Base-by-base conservation (phyloP, 2,797 vertebrate genomes). In the Crenichthys baileyi region DNA sequence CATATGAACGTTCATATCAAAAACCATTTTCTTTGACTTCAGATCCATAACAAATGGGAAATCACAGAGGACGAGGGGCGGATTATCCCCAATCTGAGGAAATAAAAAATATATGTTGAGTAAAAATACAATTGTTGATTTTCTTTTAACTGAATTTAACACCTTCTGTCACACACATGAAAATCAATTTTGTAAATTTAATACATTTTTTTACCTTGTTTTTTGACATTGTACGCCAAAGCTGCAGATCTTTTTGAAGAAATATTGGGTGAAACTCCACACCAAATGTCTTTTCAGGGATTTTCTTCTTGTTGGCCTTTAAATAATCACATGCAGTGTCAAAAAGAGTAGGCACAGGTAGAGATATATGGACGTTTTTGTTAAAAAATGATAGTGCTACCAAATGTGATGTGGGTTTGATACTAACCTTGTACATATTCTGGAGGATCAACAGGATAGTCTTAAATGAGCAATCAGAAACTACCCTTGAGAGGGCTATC, bases 41-140 rank as follows among this genome's bases (percentile, higher is more conserved):
- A 94, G 78, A 82, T 92, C 88, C 91, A 95, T 82, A 70, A 94
- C 24, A 80, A 91, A 92, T 15, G 88, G 82, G 31, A 90, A 92
- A 31, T 44, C 70, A 70, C 82, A 89, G 7, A 94, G 72, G n/a
- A 93, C 22, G 48, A 83, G 16, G 31, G 82, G 81, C 20, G 71
- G 48, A 26, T n/a, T 0, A 0, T 73, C 20, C 16, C 2, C 24
- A 63, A 63, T 48, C 92, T 93, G 39, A 80, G 85, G 63, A 61
- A 56, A 53, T 1, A 31, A 12, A 3, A 50, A 2, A 68, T 5
- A 2, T 22, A 53, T 0, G 22, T 55, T 26, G 53, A 16, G 2
- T 76, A 0, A 67, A 29, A 1, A 29, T 16, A 51, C 22, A 39
- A 0, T 20, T 6, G 9, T 22, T 18, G 41, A 29, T 48, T 15